Evolutionary conservation across 2,113 vertebrate species (phyloP).

Genomic region (Mohoua ochrocephala): DNA sequence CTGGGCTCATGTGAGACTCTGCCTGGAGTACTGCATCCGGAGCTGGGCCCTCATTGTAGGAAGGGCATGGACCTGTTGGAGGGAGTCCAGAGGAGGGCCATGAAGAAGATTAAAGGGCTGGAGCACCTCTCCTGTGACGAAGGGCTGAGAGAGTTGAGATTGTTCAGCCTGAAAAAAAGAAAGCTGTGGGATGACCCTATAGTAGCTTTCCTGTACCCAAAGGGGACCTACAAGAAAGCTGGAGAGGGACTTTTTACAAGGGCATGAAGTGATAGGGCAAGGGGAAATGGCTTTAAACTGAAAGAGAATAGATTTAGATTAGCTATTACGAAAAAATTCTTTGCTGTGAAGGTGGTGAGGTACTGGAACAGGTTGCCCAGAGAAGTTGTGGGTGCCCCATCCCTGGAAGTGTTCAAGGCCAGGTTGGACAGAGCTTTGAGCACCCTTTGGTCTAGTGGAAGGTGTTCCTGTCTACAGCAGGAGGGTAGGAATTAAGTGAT

Average conservation of each 20-base stretch:
- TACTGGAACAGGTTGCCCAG: background rate
- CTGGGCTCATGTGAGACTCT: background rate
- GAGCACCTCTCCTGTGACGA: accelerated
- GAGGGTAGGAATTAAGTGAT: background rate
- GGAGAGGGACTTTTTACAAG: background rate
- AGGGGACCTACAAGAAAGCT: background rate
- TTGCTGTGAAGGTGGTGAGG: background rate
- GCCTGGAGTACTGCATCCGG: background rate
- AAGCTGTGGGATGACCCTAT: background rate
- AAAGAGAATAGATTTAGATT: background rate
- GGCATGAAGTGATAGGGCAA: background rate
- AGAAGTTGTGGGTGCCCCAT: background rate
- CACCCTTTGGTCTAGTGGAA: background rate
- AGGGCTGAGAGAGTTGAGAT: background rate
- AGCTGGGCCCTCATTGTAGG: background rate
- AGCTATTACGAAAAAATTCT: background rate
- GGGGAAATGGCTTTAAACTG: background rate
- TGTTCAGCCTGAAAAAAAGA: background rate
- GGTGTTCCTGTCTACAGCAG: background rate
- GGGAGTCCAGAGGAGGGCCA: background rate
- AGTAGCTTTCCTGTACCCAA: background rate
- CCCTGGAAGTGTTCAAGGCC: background rate
- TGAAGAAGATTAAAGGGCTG: background rate
- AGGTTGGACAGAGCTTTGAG: background rate
- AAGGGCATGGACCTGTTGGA: background rate